Evolutionary conservation across 2,113 vertebrate genomes (phyloP).

Genomic region (Pipa parva): DNA sequence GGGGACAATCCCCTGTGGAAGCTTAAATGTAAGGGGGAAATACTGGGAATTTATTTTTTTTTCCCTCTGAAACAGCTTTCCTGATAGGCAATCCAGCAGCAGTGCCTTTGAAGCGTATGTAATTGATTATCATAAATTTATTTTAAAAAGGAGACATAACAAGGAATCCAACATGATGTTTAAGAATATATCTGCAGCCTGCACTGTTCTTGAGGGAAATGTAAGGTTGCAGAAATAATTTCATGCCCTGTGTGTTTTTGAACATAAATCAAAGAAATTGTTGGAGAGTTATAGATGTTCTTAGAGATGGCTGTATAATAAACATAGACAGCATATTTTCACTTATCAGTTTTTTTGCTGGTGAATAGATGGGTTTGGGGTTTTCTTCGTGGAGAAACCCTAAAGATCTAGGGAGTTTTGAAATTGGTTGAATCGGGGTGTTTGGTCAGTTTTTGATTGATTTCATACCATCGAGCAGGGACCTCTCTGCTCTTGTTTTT

Average conservation of each 20-base stretch:
- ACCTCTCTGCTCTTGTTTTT: no score
- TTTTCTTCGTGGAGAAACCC: conserved; percentile 13
- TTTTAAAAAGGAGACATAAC: conserved; percentile 61
- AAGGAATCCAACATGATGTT: conserved; percentile 62
- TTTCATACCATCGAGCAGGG: no score
- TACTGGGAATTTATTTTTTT: conserved; percentile 49
- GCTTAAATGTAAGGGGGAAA: conserved; percentile 46
- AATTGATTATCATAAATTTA: conserved; percentile 65
- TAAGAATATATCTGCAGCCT: conserved; percentile 61
- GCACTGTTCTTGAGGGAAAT: conserved; percentile 68
- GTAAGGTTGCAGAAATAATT: conserved; percentile 73
- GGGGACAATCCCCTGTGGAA: conserved; percentile 49
- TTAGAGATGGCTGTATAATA: conserved; percentile 67
- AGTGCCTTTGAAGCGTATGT: conserved; percentile 54
- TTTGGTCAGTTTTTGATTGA: no score
- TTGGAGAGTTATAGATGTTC: conserved; percentile 70
- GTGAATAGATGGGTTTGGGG: conserved; percentile 59
- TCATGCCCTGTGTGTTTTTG: conserved; percentile 75
- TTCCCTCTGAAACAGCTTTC: conserved; percentile 49
- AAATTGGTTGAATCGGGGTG: no score
- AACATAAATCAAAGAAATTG: conserved; percentile 78
- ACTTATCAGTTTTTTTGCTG: conserved; percentile 59
- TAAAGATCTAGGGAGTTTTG: no score
- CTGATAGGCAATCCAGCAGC: conserved; percentile 58
- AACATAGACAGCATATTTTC: conserved; percentile 69